phyloP scores from a whole-genome alignment of 37 sponge, comb jelly and placozoan genomes.

The Ianthella basta region DNA sequence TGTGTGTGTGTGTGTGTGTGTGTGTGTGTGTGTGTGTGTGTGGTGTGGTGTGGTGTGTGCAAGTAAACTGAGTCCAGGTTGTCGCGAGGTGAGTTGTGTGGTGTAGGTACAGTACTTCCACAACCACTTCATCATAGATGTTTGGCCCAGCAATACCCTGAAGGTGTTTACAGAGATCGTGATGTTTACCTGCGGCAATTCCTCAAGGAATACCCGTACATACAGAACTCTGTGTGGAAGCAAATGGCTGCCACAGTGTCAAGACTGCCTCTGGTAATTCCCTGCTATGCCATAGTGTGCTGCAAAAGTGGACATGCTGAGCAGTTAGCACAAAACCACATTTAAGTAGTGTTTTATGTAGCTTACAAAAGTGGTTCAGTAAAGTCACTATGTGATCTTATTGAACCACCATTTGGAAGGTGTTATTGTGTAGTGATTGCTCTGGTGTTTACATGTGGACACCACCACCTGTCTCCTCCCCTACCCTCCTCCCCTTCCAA shows the following conservation, averaged over 20 bases:
- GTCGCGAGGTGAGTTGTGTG: too few species aligned
- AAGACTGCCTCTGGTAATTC: constrained; percentile 49
- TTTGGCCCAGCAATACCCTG: background rate
- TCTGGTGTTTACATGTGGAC: background rate
- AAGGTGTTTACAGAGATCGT: constrained; percentile 28
- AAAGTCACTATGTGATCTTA: too few species aligned
- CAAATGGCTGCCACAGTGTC: constrained; percentile 59
- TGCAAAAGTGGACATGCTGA: too few species aligned
- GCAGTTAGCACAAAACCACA: too few species aligned
- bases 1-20: background rate
- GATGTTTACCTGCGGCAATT: constrained; percentile 61
- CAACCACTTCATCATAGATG: constrained; percentile 9
- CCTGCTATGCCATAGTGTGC: too few species aligned
- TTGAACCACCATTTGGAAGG: too few species aligned
- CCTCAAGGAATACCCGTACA: constrained; percentile 50
- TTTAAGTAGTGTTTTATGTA: too few species aligned
- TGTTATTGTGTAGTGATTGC: too few species aligned
- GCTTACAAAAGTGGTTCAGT: too few species aligned
- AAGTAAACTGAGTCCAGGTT: too few species aligned
- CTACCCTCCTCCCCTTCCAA: background rate
- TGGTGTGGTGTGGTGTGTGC: too few species aligned
- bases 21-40: background rate
- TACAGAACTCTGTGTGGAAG: constrained; percentile 38
- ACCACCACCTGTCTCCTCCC: too few species aligned
- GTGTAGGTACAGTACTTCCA: background rate